phyloP scores from a whole-genome alignment of 1,140 invertebrate species.

The Drosophila sucinea region DNA sequence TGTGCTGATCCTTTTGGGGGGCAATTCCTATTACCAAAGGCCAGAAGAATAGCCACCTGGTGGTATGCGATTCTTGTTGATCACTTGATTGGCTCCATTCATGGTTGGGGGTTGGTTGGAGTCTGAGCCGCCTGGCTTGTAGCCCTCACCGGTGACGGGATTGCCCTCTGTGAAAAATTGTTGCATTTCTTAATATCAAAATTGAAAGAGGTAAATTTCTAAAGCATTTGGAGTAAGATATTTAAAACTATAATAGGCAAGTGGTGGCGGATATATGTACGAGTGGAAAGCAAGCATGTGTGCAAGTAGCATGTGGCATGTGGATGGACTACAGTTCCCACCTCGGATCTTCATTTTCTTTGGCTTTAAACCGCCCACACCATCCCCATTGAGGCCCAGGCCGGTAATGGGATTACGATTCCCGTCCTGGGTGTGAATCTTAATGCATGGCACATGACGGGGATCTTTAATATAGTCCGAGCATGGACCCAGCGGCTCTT shows the following conservation, averaged over 20 bases:
- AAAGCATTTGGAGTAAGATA: neutral
- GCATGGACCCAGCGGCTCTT: slow-evolving; percentile 36
- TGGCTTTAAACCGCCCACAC: slow-evolving; percentile 73
- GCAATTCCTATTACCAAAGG: slow-evolving; percentile 82
- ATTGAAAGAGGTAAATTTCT: neutral
- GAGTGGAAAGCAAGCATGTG: neutral
- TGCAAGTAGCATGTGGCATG: neutral
- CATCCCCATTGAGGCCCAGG: slow-evolving; percentile 70
- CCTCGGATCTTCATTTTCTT: slow-evolving; percentile 60
- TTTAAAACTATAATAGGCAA: slow-evolving; percentile 12
- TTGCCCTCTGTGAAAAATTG: slow-evolving; percentile 83
- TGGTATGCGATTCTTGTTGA: slow-evolving; percentile 83
- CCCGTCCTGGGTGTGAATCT: slow-evolving; percentile 26
- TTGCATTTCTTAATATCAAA: neutral
- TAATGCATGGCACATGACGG: slow-evolving; percentile 24
- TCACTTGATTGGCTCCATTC: slow-evolving; percentile 71
- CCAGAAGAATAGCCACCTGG: slow-evolving; percentile 84
- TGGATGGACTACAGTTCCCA: slow-evolving; percentile 26
- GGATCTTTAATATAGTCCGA: slow-evolving; percentile 17
- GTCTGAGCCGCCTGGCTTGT: slow-evolving; percentile 71
- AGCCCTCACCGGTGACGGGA: slow-evolving; percentile 84
- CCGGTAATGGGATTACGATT: slow-evolving; percentile 74
- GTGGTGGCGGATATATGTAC: neutral
- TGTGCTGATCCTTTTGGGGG: slow-evolving; percentile 36
- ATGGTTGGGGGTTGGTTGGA: slow-evolving; percentile 49